A percentile compares a stretch with the other conserved stretches of the same genome.
Evolutionary conservation across 2,888 invertebrate genomes (phyloP).

Genomic region (Stratiomys singularior): DNA sequence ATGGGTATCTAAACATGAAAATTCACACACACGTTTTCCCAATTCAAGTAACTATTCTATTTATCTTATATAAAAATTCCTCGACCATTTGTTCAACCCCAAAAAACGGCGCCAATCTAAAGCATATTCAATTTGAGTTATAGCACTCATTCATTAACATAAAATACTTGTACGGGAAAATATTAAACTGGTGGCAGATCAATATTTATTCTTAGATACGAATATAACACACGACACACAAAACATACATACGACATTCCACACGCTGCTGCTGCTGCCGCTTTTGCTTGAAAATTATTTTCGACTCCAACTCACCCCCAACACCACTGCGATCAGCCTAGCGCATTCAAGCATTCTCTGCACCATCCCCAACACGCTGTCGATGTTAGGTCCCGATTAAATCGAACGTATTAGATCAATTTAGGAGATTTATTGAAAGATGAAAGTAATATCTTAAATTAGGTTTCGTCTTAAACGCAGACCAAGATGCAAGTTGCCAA

Average conservation of each 20-base stretch:
- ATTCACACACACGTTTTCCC: not conserved
- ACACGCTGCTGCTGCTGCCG: not conserved
- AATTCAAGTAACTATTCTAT: not conserved
- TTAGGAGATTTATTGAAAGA: not conserved
- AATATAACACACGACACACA: too few species aligned
- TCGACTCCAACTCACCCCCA: not conserved
- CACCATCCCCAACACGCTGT: too few species aligned
- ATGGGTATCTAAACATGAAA: too few species aligned
- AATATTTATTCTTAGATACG: too few species aligned
- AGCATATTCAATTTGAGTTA: slow-evolving; percentile 8
- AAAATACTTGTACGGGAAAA: slow-evolving; percentile 2
- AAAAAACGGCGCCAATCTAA: slow-evolving; percentile 8
- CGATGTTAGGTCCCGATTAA: not conserved
- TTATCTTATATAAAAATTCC: not conserved
- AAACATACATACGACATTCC: not conserved
- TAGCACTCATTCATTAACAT: slow-evolving; percentile 13
- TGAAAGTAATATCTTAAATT: slow-evolving; percentile 5
- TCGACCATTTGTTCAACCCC: not conserved
- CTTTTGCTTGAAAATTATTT: not conserved
- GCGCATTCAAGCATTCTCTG: too few species aligned
- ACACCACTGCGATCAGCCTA: too few species aligned
- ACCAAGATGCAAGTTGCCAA: too few species aligned
- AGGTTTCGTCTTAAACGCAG: not conserved
- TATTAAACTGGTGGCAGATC: too few species aligned
- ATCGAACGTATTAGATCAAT: slow-evolving; percentile 3